Base-by-base conservation (phyloP, 2,888 invertebrate species). In the Drosophila cognata region DNA sequence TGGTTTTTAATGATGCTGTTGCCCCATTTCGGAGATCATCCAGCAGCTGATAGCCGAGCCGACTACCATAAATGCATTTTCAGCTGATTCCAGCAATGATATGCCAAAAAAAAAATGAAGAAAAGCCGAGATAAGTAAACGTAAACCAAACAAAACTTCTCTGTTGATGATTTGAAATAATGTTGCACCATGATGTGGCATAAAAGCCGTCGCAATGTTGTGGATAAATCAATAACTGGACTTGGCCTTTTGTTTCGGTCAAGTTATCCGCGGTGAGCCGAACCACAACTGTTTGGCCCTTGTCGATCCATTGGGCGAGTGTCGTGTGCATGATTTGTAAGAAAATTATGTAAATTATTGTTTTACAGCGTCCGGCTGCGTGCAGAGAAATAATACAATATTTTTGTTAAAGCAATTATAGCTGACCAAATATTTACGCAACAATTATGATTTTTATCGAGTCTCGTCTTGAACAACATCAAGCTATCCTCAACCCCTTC, bases 391-490 rank as follows among this genome's bases (percentile, higher is more conserved):
- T 68, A 78, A 72, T 79, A 69, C 55, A 77, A 71, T 78, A 76
- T 83, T 83, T 86, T 77, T 85, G 81, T 80, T 88, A 74, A 74
- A 84, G 87, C 82, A 87, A 88, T 90, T 90, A 87, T 73, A 80
- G 71, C 80, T 90, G 84, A 82, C 87, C 89, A 90, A 88, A 88
- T 90, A 86, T 90, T 84, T 84, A 87, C 89, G 87, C 73, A 87
- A 87, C 86, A 87, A 89, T 90, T 84, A 88, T 88, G 82, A 88
- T 86, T 81, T 82, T 69, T 75, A 88, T 83, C 79, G 38, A 53
- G 35, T 6, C 18, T 25, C 36, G 55, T 36, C 58, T 63, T 10
- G 16, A 38, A 29, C 21, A 16, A 8, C 21, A 21, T 21, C 21
- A 46, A 4, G 46, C 21, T 0, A 4, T 13, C 46, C 46, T 46